A percentile compares a stretch with the other conserved stretches of the same genome.
Evolutionary conservation across 2,797 vertebrate species (phyloP).

Genomic region (Lacerta viridis): DNA sequence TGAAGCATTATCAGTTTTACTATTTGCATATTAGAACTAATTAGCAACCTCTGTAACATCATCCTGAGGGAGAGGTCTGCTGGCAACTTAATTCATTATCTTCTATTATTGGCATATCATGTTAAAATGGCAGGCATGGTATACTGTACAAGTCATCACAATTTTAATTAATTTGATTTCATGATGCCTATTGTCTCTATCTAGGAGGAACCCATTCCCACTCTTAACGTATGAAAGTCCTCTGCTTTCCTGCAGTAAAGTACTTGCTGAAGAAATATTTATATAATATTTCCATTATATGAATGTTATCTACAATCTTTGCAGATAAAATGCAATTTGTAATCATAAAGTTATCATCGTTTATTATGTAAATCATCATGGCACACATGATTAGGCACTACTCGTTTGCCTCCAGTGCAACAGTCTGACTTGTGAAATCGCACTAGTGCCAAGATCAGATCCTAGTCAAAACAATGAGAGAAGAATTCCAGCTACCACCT

Average conservation of each 20-base stretch:
- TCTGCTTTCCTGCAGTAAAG: conserved; percentile 10
- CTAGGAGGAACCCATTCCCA: conserved; percentile 13
- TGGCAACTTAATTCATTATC: conserved; percentile 89
- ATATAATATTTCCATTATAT: background rate
- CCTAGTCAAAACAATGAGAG: background rate
- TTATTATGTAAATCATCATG: conserved; percentile 44
- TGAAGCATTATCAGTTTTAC: conserved; percentile 44
- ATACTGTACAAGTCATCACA: conserved; percentile 72
- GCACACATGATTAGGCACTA: background rate
- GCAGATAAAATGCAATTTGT: conserved; percentile 15
- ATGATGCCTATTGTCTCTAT: conserved; percentile 46
- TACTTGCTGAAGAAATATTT: conserved; percentile 20
- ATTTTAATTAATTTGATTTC: conserved; percentile 72
- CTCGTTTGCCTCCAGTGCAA: background rate
- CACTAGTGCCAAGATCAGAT: background rate
- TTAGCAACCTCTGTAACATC: conserved; percentile 87
- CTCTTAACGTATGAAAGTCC: conserved; percentile 37
- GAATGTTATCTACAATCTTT: background rate
- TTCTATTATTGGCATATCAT: conserved; percentile 86
- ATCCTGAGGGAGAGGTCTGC: conserved; percentile 76
- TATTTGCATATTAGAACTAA: conserved; percentile 91
- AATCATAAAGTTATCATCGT: conserved; percentile 7
- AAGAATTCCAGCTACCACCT: background rate
- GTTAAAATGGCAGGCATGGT: conserved; percentile 87
- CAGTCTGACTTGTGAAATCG: background rate